phyloP scores from a whole-genome alignment of 1,140 invertebrate genomes.

The Drosophila murphyi region DNA sequence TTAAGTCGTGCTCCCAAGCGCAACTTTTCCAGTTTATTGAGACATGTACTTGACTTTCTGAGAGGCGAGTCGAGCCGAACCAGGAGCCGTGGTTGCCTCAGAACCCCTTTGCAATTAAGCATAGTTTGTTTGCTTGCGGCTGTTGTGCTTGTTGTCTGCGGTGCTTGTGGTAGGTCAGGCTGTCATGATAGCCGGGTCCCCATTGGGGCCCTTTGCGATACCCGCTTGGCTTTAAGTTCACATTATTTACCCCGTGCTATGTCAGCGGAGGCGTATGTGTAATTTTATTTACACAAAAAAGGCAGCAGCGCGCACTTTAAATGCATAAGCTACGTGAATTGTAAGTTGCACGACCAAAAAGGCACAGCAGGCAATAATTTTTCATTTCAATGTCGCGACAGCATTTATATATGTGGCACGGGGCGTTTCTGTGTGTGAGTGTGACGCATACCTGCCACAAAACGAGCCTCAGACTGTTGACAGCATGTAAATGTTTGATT shows the following conservation, averaged over 20 bases:
- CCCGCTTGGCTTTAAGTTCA: constrained; percentile 20
- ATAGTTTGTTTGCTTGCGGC: constrained; percentile 55
- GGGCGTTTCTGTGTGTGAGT: background rate
- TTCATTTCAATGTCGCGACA: constrained; percentile 57
- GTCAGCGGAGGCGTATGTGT: constrained; percentile 35
- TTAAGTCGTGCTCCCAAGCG: constrained; percentile 68
- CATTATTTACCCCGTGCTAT: constrained; percentile 12
- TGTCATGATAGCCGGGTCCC: constrained; percentile 17
- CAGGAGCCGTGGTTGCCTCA: constrained; percentile 12
- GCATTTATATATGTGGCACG: constrained; percentile 12
- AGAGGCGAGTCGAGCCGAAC: constrained; percentile 1
- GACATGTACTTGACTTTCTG: constrained; percentile 65
- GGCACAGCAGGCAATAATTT: constrained; percentile 54
- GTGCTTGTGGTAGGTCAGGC: constrained; percentile 49
- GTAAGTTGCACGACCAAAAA: constrained; percentile 23
- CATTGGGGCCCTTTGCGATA: background rate
- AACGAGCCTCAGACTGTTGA: constrained; percentile 7
- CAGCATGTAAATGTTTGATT: background rate
- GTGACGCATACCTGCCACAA: constrained; percentile 19
- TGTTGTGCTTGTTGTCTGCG: constrained; percentile 9
- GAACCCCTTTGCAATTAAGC: constrained; percentile 60
- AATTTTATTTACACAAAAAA: constrained; percentile 52
- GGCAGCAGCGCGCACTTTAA: constrained; percentile 32
- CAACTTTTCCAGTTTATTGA: constrained; percentile 70
- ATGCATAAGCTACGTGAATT: constrained; percentile 17